A percentile compares a stretch with the other conserved stretches of the same genome.
Evolutionary conservation across 2,113 vertebrate species (phyloP).

Genomic region (Tyto alba): DNA sequence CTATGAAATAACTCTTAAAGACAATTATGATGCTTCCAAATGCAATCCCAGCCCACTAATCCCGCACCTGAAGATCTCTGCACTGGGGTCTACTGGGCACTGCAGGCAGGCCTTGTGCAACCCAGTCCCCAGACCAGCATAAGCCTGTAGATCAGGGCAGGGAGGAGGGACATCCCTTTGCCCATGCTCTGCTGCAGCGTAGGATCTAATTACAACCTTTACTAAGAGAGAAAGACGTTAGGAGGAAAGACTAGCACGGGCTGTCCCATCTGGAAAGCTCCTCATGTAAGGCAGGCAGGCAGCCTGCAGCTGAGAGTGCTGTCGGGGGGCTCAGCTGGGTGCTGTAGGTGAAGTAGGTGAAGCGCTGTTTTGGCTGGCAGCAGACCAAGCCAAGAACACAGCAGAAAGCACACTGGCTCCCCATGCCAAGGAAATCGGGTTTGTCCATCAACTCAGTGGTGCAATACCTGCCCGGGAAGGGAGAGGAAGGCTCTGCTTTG

Average conservation of each 20-base stretch:
- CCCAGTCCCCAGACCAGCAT: neutral
- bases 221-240: neutral
- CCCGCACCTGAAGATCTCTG: neutral
- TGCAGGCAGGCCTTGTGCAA: neutral
- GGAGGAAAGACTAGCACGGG: neutral
- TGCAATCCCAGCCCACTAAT: neutral
- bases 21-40: neutral
- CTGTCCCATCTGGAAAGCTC: neutral
- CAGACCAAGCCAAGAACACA: neutral
- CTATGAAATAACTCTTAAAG: neutral
- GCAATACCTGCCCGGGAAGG: neutral
- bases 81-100: neutral
- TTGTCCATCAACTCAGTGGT: neutral
- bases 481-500: neutral
- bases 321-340: neutral
- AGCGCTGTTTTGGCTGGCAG: neutral
- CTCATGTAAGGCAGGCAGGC: neutral
- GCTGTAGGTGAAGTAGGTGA: neutral
- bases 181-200: accelerated
- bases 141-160: neutral
- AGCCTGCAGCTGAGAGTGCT: neutral
- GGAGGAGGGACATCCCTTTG: neutral
- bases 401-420: neutral
- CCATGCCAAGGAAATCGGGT: neutral
- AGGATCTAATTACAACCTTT: neutral